Conservation (phyloP, 2,888 invertebrate genomes). For the Macrophya annulata region DNA sequence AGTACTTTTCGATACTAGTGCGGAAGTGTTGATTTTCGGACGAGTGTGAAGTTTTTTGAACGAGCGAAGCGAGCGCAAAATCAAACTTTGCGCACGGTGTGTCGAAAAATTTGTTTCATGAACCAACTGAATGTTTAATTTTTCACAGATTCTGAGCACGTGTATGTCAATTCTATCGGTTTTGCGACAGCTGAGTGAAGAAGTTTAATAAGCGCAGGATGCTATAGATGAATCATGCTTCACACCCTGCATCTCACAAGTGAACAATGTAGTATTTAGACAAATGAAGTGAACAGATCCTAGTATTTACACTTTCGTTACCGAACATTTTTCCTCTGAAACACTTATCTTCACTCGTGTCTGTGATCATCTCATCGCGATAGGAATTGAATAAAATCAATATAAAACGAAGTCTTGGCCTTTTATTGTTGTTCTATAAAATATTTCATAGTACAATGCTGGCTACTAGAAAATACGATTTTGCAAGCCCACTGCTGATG, state of each 20-base stretch:
- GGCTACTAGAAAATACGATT: background rate
- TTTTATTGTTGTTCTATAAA: background rate
- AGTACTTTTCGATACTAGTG: too few relatives aligned
- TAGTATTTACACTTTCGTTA: background rate
- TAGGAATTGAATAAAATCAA: background rate
- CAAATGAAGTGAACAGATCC: background rate
- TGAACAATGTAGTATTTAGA: slow-evolving; percentile 1
- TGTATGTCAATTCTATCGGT: slow-evolving; percentile 63
- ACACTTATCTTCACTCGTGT: background rate
- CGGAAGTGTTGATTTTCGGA: too few relatives aligned
- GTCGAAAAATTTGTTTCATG: background rate
- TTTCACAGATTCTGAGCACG: slow-evolving; percentile 61
- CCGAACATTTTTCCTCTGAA: background rate
- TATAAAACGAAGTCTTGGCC: background rate
- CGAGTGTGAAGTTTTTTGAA: too few relatives aligned
- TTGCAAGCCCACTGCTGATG: background rate
- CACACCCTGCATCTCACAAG: background rate
- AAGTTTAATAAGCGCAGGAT: background rate
- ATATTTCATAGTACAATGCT: background rate
- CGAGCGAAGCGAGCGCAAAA: too few relatives aligned
- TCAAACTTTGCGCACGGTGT: too few relatives aligned
- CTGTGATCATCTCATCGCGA: too few relatives aligned
- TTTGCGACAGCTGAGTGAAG: slow-evolving; percentile 61
- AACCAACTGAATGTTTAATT: background rate
- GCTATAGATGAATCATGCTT: background rate